A percentile compares a stretch with the other conserved stretches of the same genome.
These are phyloP conservation scores for Dendrolimus pini DNA, from an alignment of 2,888 invertebrate genomes.

Conservation along the genomic window DNA sequence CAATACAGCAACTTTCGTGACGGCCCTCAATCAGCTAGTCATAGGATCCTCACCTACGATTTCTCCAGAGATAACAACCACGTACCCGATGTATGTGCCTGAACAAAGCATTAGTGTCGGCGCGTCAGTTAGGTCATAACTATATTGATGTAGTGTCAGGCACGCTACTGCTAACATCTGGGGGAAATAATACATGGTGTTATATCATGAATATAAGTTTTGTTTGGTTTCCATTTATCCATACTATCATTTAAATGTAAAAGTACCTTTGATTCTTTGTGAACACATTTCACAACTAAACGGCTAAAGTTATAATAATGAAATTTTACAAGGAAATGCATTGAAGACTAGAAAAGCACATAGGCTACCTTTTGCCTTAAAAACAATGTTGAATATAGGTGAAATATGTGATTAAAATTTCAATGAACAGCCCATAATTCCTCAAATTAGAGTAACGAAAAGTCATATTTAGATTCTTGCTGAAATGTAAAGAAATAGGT, in stretches of 20 bases:
- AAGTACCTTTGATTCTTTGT: too few relatives aligned
- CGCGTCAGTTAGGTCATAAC: conserved; percentile 62
- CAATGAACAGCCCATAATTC: too few relatives aligned
- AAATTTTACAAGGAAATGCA: too few relatives aligned
- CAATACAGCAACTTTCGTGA: not conserved
- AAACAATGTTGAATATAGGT: not conserved
- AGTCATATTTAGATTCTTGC: too few relatives aligned
- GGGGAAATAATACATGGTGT: not conserved
- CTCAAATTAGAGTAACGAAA: too few relatives aligned
- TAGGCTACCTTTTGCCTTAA: too few relatives aligned
- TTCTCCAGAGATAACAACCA: conserved; percentile 63
- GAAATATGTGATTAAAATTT: not conserved
- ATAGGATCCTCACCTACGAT: conserved; percentile 46
- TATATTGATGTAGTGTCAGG: conserved; percentile 56
- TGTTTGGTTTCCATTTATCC: not conserved
- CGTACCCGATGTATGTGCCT: conserved; percentile 60
- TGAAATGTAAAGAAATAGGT: too few relatives aligned
- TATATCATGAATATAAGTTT: not conserved
- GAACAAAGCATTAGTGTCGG: conserved; percentile 64
- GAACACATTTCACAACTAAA: too few relatives aligned
- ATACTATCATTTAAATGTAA: too few relatives aligned
- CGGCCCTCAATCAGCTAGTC: conserved; percentile 5
- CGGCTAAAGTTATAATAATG: too few relatives aligned
- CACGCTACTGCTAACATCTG: conserved; percentile 56
- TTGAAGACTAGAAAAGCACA: too few relatives aligned